Conservation (phyloP, 2,888 invertebrate species). For the Noctua comes region DNA sequence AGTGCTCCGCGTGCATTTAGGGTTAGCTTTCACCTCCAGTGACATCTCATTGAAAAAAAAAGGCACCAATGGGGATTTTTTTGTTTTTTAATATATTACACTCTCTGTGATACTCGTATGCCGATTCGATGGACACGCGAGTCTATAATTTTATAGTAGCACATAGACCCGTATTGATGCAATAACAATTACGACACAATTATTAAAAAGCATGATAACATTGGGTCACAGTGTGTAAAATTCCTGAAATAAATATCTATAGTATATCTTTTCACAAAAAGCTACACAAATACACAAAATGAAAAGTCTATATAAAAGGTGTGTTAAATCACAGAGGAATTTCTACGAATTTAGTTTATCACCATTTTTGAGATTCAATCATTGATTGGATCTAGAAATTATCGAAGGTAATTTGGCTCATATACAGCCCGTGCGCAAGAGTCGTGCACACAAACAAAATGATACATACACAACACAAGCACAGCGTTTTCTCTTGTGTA, state of each 20-base stretch:
- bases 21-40: neutral
- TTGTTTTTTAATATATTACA: no score
- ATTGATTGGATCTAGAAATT: neutral
- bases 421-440: neutral
- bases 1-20: neutral
- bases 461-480: neutral
- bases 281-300: neutral
- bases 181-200: neutral
- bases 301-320: neutral
- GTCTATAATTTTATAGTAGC: neutral
- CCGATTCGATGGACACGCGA: neutral
- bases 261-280: neutral
- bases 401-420: neutral
- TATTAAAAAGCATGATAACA: constrained; percentile 10
- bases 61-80: neutral
- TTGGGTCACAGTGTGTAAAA: constrained; percentile 68
- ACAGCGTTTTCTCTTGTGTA: neutral
- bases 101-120: neutral
- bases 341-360: neutral
- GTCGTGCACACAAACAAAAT: neutral
- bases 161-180: neutral
- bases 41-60: neutral
- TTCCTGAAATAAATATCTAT: constrained; percentile 56
- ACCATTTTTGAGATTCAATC: neutral
- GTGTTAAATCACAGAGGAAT: neutral